Percentiles rank a stretch among this genome's conserved stretches.
Evolutionary conservation across 1,140 invertebrate species (phyloP).

Genomic region (Anadara kagoshimensis): DNA sequence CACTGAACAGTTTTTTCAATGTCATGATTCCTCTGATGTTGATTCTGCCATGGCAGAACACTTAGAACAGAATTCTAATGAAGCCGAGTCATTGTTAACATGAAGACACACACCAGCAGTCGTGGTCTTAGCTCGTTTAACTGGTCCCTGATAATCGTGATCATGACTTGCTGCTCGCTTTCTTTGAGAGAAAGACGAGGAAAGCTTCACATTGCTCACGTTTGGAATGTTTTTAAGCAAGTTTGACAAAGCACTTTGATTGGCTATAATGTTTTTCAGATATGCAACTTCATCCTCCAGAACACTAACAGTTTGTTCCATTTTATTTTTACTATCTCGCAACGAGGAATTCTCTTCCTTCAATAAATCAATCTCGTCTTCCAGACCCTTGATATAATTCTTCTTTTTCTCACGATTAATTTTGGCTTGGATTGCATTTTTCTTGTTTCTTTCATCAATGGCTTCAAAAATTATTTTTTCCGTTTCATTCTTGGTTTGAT

Average conservation of each 20-base stretch:
- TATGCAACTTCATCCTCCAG: constrained; percentile 64
- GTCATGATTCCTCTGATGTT: too few species aligned
- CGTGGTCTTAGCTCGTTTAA: constrained; percentile 16
- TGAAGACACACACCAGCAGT: constrained; percentile 67
- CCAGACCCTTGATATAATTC: constrained; percentile 59
- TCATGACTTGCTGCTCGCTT: constrained; percentile 50
- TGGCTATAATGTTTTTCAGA: constrained; percentile 65
- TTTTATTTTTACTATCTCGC: constrained; percentile 31
- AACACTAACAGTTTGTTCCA: constrained; percentile 39
- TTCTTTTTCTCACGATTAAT: constrained; percentile 70
- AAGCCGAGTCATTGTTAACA: constrained; percentile 62
- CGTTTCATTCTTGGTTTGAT: constrained; percentile 22
- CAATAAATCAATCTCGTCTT: constrained; percentile 55
- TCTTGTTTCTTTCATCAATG: constrained; percentile 61
- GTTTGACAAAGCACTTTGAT: constrained; percentile 64
- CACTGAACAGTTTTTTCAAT: too few species aligned
- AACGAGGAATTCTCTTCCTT: constrained; percentile 54
- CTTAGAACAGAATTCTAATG: constrained; percentile 66
- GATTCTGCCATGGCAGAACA: constrained; percentile 35
- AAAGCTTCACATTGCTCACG: constrained; percentile 58
- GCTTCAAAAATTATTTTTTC: constrained; percentile 46
- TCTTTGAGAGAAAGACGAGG: constrained; percentile 45
- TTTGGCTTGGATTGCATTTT: constrained; percentile 69
- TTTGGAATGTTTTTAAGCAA: constrained; percentile 66
- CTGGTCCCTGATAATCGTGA: constrained; percentile 50